Evolutionary conservation across 2,888 invertebrate species (phyloP).

Genomic region (Drosophila dives): DNA sequence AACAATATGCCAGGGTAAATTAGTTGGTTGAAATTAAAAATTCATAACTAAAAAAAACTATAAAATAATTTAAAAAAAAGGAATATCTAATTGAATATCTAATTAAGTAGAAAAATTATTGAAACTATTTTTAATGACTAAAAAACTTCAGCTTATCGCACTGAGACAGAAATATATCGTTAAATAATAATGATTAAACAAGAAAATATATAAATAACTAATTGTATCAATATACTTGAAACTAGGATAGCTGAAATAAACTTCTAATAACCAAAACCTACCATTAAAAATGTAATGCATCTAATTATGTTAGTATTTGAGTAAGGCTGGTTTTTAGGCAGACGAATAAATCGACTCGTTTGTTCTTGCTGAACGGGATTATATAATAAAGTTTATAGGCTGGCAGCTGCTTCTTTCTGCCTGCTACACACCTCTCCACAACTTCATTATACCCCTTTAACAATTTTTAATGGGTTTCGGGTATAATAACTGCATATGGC

Average conservation of each 20-base stretch:
- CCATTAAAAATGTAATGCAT: neutral
- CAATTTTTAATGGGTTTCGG: constrained; percentile 1
- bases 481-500: constrained; percentile 32
- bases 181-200: neutral
- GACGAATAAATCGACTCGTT: neutral
- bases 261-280: neutral
- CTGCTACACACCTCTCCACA: neutral
- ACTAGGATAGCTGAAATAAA: no score
- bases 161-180: neutral
- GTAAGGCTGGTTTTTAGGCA: neutral
- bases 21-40: neutral
- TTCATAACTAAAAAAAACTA: no score
- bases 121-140: neutral
- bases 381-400: neutral
- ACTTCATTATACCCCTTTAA: constrained; percentile 4
- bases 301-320: neutral
- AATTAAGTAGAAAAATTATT: neutral
- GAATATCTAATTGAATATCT: neutral
- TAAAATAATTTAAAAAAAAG: neutral
- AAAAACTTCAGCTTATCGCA: neutral
- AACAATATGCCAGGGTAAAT: neutral
- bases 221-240: neutral
- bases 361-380: neutral
- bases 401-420: neutral
- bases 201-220: neutral